phyloP scores from a whole-genome alignment of 2,888 invertebrate genomes.

The Mesorhabditis sp. region DNA sequence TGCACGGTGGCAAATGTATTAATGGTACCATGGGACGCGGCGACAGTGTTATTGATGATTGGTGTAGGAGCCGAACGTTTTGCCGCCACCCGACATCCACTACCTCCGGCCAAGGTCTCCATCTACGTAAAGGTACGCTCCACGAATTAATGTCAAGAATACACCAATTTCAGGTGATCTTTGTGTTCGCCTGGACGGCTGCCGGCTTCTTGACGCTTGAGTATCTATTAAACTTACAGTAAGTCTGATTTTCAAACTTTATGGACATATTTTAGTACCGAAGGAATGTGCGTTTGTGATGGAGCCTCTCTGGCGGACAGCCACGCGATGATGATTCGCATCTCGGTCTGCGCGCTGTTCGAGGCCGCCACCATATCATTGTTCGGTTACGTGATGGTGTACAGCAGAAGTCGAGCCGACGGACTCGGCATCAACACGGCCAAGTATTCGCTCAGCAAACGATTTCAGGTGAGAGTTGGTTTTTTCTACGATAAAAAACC shows the following conservation, averaged over 20 bases:
- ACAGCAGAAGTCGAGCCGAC: constrained; percentile 21
- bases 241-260: background rate
- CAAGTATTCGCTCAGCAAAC: constrained; percentile 22
- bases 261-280: constrained; percentile 13
- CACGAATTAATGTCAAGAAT: background rate
- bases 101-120: constrained; percentile 21
- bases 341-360: constrained; percentile 20
- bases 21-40: constrained; percentile 32
- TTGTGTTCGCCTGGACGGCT: constrained; percentile 17
- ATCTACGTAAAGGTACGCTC: constrained; percentile 19
- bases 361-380: constrained; percentile 26
- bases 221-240: constrained; percentile 23
- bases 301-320: constrained; percentile 26
- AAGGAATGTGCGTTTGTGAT: constrained; percentile 26
- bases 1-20: constrained; percentile 19
- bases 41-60: constrained; percentile 23
- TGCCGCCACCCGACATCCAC: constrained; percentile 19
- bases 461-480: constrained; percentile 22
- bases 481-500: background rate
- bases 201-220: constrained; percentile 23
- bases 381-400: constrained; percentile 25
- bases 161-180: constrained; percentile 17
- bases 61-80: constrained; percentile 25
- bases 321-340: constrained; percentile 20
- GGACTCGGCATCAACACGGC: constrained; percentile 28